These are phyloP conservation scores for Dryadula phaetusa DNA, from an alignment of 2,888 invertebrate genomes.

Conservation along the genomic window DNA sequence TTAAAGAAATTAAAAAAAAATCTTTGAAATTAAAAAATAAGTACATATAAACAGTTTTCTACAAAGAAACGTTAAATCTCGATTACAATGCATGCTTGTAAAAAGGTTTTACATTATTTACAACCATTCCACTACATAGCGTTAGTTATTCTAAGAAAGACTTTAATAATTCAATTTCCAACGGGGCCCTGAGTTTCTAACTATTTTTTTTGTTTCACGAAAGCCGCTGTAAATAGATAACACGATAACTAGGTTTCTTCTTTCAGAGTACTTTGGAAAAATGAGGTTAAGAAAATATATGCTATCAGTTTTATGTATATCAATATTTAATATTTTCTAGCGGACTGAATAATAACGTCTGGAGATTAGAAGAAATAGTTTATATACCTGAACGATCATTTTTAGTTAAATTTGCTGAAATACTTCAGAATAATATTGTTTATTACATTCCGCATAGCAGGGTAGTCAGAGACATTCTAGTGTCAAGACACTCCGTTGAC, in stretches of 20 bases:
- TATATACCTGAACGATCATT: too few relatives aligned
- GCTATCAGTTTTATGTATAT: neutral
- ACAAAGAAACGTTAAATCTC: neutral
- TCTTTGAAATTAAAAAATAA: neutral
- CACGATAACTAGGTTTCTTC: constrained; percentile 16
- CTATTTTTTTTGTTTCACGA: constrained; percentile 8
- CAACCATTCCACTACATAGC: constrained; percentile 6
- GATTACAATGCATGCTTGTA: neutral
- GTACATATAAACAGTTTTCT: neutral
- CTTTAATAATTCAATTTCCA: constrained; percentile 21
- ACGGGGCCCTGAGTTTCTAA: constrained; percentile 4
- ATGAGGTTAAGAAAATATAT: constrained; percentile 5
- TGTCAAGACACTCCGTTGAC: too few relatives aligned
- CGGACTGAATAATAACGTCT: neutral
- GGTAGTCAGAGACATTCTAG: too few relatives aligned
- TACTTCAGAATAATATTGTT: too few relatives aligned
- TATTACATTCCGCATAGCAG: too few relatives aligned
- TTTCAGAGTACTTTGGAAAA: constrained; percentile 10
- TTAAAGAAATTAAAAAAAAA: neutral
- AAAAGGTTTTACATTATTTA: constrained; percentile 9
- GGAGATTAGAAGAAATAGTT: too few relatives aligned
- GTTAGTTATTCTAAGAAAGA: constrained; percentile 15
- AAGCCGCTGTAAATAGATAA: constrained; percentile 23
- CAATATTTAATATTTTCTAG: neutral
- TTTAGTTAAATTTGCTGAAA: too few relatives aligned